phyloP scores from a whole-genome alignment of 2,888 invertebrate species.

The Eupelmus urozonus region DNA sequence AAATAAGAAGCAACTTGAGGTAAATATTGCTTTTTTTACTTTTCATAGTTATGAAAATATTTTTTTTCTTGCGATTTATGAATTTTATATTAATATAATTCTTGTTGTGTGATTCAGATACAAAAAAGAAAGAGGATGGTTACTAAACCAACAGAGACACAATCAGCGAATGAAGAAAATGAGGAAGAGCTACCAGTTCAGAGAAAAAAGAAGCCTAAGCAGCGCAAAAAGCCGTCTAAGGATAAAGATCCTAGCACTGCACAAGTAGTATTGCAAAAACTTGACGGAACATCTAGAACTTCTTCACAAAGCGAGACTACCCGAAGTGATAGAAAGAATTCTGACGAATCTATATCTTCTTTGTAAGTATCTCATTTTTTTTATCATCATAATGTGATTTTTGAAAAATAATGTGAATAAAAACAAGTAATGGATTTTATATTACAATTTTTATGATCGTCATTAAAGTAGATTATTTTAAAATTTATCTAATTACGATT shows the following conservation, averaged over 20 bases:
- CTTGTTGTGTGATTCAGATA: not conserved
- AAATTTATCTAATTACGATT: not conserved
- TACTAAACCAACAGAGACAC: not conserved
- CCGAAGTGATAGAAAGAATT: slow-evolving; percentile 43
- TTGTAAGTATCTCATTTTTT: too few relatives aligned
- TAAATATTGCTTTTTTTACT: too few relatives aligned
- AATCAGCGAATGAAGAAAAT: slow-evolving; percentile 27
- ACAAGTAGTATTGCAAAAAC: slow-evolving; percentile 71
- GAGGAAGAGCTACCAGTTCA: slow-evolving; percentile 22
- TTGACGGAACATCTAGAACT: slow-evolving; percentile 62
- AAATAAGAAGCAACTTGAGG: slow-evolving; percentile 14
- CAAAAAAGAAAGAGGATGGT: slow-evolving; percentile 45
- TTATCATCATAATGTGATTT: too few relatives aligned
- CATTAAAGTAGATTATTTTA: not conserved
- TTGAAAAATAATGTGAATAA: too few relatives aligned
- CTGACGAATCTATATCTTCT: slow-evolving; percentile 34
- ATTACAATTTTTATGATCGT: not conserved
- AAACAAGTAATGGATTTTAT: too few relatives aligned
- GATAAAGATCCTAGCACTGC: slow-evolving; percentile 67
- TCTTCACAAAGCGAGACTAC: not conserved
- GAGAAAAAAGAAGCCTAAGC: slow-evolving; percentile 54
- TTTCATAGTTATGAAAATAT: not conserved
- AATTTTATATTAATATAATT: too few relatives aligned
- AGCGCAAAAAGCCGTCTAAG: slow-evolving; percentile 56
- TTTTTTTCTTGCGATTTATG: not conserved